Percentiles rank a stretch among this genome's conserved stretches.
These are phyloP conservation scores for Geophilus truncorum DNA, from an alignment of 2,888 invertebrate species.

Conservation along the genomic window DNA sequence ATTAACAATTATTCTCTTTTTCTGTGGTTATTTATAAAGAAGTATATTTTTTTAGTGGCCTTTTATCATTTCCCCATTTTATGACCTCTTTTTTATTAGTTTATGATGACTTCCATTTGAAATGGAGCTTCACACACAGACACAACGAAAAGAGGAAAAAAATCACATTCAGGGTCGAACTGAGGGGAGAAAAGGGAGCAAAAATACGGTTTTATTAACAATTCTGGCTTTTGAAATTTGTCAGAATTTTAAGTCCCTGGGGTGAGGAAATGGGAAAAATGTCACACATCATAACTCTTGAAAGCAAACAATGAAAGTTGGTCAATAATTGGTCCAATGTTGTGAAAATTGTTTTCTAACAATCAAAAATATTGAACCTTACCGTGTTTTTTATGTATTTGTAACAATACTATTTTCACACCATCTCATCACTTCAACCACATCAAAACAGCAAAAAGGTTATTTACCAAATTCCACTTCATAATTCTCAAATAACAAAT, in stretches of 20 bases:
- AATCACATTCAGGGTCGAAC: background rate
- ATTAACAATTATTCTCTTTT: background rate
- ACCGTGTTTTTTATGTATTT: too few species aligned
- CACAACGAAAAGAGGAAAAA: background rate
- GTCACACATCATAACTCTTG: too few species aligned
- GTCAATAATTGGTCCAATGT: too few species aligned
- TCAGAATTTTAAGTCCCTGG: background rate
- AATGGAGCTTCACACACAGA: background rate
- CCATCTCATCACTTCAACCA: too few species aligned
- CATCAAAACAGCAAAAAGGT: background rate
- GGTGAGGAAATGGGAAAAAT: background rate
- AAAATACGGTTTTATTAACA: background rate
- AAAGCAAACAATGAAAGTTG: too few species aligned
- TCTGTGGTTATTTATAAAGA: background rate
- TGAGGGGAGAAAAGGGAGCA: background rate
- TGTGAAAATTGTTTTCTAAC: too few species aligned
- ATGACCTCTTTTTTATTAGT: background rate
- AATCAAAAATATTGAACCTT: too few species aligned
- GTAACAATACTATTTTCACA: too few species aligned
- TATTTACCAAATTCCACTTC: background rate
- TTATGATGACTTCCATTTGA: conserved; percentile 17
- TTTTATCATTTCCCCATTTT: conserved; percentile 1
- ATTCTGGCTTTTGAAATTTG: conserved; percentile 4
- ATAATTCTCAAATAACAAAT: background rate
- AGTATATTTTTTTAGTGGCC: background rate